Evolutionary conservation across 2,113 vertebrate species (phyloP).

Genomic region (Rhinogobius similis): DNA sequence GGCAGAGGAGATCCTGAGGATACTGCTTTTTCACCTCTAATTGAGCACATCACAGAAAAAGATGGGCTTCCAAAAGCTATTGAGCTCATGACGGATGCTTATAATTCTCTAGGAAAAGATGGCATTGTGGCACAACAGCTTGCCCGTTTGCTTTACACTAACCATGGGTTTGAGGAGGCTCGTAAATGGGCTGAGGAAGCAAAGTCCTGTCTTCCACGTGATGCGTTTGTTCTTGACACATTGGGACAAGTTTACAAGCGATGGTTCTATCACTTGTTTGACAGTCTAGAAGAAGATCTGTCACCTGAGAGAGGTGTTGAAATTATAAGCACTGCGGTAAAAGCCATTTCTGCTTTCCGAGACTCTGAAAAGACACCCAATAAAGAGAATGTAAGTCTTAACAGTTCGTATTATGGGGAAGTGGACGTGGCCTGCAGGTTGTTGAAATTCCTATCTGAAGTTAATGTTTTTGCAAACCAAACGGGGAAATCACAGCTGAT

Average conservation of each 20-base stretch:
- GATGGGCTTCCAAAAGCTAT: constrained; percentile 69
- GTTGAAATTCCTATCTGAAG: constrained; percentile 62
- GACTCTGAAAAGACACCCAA: constrained; percentile 65
- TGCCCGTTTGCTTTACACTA: constrained; percentile 69
- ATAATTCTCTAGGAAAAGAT: constrained; percentile 66
- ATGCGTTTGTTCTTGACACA: constrained; percentile 75
- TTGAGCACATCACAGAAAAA: constrained; percentile 66
- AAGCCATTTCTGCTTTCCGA: constrained; percentile 72
- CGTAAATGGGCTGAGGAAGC: constrained; percentile 67
- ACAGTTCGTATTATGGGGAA: constrained; percentile 73
- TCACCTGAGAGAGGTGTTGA: constrained; percentile 14
- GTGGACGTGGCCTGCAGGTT: constrained; percentile 77
- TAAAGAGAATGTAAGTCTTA: constrained; percentile 51
- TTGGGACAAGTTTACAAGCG: constrained; percentile 73
- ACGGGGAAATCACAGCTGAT: constrained; percentile 58
- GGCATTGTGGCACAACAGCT: constrained; percentile 77
- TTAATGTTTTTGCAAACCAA: constrained; percentile 50
- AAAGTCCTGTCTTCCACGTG: constrained; percentile 47
- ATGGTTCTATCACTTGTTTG: constrained; percentile 66
- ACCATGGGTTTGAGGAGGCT: constrained; percentile 70
- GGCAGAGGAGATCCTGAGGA: constrained; percentile 73
- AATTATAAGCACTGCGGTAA: constrained; percentile 66
- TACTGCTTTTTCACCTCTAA: constrained; percentile 72
- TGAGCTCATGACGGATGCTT: constrained; percentile 68
- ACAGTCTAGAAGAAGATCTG: constrained; percentile 42